A percentile compares a stretch with the other conserved stretches of the same genome.
Conservation (phyloP, 2,797 vertebrate species). For the Melanotaenia maccullochi region DNA sequence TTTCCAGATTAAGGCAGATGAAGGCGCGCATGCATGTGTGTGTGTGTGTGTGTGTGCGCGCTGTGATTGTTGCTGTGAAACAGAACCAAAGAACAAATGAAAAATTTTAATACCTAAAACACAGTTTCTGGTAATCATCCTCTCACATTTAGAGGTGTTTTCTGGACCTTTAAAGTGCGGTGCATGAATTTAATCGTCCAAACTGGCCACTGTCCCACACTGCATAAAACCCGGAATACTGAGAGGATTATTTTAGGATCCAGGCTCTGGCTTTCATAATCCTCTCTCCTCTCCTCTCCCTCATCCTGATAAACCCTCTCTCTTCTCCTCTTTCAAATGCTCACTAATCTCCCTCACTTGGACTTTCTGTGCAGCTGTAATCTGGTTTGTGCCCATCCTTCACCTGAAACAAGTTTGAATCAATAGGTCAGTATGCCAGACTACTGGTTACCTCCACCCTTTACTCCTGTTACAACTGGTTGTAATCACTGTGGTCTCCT, state of each 20-base stretch:
- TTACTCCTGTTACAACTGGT: neutral
- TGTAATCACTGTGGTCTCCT: neutral
- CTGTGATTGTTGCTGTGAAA: neutral
- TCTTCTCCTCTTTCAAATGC: conserved; percentile 81
- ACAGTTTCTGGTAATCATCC: conserved; percentile 1
- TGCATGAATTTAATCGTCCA: conserved; percentile 41
- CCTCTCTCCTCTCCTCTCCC: conserved; percentile 76
- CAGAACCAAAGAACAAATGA: conserved; percentile 22
- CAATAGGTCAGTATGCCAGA: conserved; percentile 69
- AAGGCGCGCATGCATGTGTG: conserved; percentile 13
- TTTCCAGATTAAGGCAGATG: conserved; percentile 72
- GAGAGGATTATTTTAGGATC: conserved; percentile 85
- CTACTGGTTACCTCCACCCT: conserved; percentile 1
- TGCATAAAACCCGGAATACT: conserved; percentile 71
- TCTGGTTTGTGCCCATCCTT: conserved; percentile 75
- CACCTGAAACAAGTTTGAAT: conserved; percentile 59
- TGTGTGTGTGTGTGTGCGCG: neutral
- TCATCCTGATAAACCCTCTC: conserved; percentile 81
- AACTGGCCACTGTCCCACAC: conserved; percentile 46
- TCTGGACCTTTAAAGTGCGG: conserved; percentile 29
- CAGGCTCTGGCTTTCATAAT: conserved; percentile 80
- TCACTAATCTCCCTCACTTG: conserved; percentile 76
- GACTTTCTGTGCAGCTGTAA: conserved; percentile 69
- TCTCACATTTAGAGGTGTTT: conserved; percentile 18
- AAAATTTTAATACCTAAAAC: conserved; percentile 12